These are phyloP conservation scores for Varanus komodoensis DNA, from an alignment of 2,113 vertebrate genomes.

Conservation along the genomic window DNA sequence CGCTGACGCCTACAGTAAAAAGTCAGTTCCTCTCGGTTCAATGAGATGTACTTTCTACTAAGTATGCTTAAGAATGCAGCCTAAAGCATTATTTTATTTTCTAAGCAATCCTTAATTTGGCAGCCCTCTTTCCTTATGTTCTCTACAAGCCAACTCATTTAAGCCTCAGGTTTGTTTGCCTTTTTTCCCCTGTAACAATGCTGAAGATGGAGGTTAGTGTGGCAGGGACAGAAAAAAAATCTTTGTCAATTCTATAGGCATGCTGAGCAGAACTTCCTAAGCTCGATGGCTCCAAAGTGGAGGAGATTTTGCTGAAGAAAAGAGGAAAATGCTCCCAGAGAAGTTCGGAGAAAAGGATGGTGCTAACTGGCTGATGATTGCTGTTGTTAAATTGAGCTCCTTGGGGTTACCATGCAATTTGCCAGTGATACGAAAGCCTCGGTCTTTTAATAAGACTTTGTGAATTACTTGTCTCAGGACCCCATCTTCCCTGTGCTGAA, in stretches of 20 bases:
- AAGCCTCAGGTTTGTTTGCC: neutral
- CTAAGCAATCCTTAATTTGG: conserved; percentile 25
- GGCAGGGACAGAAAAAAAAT: conserved; percentile 20
- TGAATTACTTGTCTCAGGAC: conserved; percentile 56
- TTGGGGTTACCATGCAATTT: conserved; percentile 49
- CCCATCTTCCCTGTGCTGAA: conserved; percentile 58
- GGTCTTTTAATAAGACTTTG: conserved; percentile 53
- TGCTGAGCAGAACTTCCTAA: conserved; percentile 65
- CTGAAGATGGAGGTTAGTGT: neutral
- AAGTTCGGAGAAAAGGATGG: conserved; percentile 51
- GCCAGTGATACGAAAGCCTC: conserved; percentile 7
- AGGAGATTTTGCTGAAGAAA: conserved; percentile 54
- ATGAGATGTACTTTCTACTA: neutral
- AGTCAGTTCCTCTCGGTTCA: neutral
- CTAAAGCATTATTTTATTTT: neutral
- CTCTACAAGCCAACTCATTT: conserved; percentile 43
- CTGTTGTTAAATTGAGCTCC: conserved; percentile 54
- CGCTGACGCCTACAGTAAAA: neutral
- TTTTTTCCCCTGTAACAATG: conserved; percentile 25
- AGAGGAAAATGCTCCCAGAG: conserved; percentile 30
- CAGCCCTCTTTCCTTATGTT: conserved; percentile 6
- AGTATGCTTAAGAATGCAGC: neutral
- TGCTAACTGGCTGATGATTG: conserved; percentile 66
- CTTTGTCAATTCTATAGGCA: conserved; percentile 50
- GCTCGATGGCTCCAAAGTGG: conserved; percentile 49